phyloP scores from a whole-genome alignment of 2,888 invertebrate species.

The Stratiomys singularior region DNA sequence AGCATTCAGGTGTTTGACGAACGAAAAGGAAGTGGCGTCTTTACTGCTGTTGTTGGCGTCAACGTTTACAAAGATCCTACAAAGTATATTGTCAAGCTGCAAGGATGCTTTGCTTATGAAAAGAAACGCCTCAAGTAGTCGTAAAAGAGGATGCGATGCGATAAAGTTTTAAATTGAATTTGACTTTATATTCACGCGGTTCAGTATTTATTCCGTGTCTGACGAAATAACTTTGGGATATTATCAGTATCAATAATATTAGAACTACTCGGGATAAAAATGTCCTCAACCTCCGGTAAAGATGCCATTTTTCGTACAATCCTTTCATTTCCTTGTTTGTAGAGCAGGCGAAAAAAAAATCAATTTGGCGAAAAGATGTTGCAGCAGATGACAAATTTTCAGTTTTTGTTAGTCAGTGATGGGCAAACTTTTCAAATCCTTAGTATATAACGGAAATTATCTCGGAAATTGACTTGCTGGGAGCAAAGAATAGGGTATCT shows the following conservation, averaged over 20 bases:
- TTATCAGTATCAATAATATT: not conserved
- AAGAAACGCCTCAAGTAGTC: conserved; percentile 38
- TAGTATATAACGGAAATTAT: conserved; percentile 23
- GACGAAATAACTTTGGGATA: not conserved
- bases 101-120: not conserved
- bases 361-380: not conserved
- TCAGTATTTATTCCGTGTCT: not conserved
- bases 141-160: conserved; percentile 34
- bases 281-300: not conserved
- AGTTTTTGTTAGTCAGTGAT: conserved; percentile 11
- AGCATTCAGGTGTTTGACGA: not conserved
- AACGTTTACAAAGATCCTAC: not conserved
- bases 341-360: not conserved
- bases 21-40: not conserved
- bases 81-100: not conserved
- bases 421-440: not conserved
- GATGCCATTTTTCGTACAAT: not conserved
- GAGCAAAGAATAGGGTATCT: too few species aligned
- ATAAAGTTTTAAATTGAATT: conserved; percentile 44
- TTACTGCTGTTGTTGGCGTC: not conserved
- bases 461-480: conserved; percentile 31
- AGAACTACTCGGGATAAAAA: not conserved
- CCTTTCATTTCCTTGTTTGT: not conserved
- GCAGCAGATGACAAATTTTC: conserved; percentile 26
- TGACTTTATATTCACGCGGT: conserved; percentile 16